Conservation (phyloP, 2,113 vertebrate genomes). For the Eurypyga helias region DNA sequence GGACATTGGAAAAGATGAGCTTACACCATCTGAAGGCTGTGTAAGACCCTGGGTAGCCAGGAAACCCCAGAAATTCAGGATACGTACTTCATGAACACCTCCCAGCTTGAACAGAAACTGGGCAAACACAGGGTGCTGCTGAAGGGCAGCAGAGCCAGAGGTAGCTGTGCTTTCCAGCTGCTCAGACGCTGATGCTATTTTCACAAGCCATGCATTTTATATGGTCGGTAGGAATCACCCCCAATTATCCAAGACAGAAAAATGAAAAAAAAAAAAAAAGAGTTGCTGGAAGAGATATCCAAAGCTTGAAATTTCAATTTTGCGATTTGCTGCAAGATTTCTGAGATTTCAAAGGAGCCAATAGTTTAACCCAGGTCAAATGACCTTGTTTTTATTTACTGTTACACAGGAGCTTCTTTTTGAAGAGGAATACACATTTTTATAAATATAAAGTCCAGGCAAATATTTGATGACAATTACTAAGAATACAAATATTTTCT, state of each 20-base stretch:
- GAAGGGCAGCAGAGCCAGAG: background rate
- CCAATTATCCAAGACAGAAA: background rate
- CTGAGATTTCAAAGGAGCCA: background rate
- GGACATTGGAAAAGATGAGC: background rate
- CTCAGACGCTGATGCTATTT: accelerated
- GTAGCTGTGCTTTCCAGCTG: background rate
- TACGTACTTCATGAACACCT: background rate
- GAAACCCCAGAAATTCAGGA: background rate
- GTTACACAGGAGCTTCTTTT: background rate
- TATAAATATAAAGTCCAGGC: background rate
- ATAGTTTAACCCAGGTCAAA: background rate
- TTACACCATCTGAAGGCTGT: background rate
- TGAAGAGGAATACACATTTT: background rate
- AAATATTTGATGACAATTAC: background rate
- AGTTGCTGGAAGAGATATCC: background rate
- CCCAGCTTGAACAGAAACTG: too few relatives aligned
- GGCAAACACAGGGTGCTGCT: background rate
- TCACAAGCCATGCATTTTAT: background rate
- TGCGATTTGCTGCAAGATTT: background rate
- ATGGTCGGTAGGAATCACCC: background rate
- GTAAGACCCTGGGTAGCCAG: background rate
- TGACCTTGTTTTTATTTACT: background rate
- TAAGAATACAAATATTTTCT: background rate
- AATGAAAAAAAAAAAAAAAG: background rate
- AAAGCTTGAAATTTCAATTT: background rate